phyloP scores from a whole-genome alignment of 2,888 invertebrate species.

The Pseudoips prasinana region DNA sequence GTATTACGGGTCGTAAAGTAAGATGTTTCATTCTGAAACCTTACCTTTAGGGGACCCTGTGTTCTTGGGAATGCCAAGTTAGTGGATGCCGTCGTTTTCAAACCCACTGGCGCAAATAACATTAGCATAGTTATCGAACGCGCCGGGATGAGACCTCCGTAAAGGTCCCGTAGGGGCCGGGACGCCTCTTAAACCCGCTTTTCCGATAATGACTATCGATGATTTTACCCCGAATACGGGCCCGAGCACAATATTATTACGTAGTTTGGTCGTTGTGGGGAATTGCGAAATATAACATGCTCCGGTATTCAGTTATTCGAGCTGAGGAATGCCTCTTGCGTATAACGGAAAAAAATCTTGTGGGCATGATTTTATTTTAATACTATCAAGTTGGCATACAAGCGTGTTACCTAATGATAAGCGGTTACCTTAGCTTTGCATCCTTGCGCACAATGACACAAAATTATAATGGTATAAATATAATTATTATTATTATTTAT shows the following conservation, averaged over 20 bases:
- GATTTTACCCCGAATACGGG: constrained; percentile 71
- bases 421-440: too few species aligned
- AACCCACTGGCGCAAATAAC: constrained; percentile 79
- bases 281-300: constrained; percentile 72
- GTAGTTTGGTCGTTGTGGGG: constrained; percentile 68
- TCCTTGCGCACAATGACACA: too few species aligned
- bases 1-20: constrained; percentile 48
- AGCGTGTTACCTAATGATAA: too few species aligned
- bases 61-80: constrained; percentile 59
- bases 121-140: constrained; percentile 82
- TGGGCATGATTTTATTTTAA: too few species aligned
- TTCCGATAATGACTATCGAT: constrained; percentile 81
- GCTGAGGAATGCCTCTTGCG: constrained; percentile 45
- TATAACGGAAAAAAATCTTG: constrained; percentile 23
- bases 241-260: constrained; percentile 77
- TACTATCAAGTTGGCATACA: too few species aligned
- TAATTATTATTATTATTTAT: too few species aligned
- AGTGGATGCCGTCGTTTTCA: constrained; percentile 67
- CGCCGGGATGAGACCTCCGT: constrained; percentile 76
- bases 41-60: constrained; percentile 50
- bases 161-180: constrained; percentile 74
- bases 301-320: constrained; percentile 63
- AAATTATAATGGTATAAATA: too few species aligned
- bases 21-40: constrained; percentile 53
- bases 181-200: constrained; percentile 78